Base-by-base conservation (phyloP, 1,140 invertebrate species). In the Anoplophora glabripennis region DNA sequence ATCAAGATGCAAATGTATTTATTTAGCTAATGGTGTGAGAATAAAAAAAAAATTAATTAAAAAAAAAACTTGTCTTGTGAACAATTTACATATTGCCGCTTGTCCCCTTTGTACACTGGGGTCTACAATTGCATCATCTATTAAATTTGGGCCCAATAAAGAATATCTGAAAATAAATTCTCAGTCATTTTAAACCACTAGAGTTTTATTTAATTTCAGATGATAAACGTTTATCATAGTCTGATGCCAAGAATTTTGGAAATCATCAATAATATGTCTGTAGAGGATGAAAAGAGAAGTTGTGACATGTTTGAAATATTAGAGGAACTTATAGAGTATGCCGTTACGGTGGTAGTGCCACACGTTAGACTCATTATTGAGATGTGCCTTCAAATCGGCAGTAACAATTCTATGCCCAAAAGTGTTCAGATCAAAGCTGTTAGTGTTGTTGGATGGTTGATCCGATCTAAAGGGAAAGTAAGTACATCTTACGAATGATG, bases 261-360 rank as follows among this genome's bases (percentile, higher is more conserved):
- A 46, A 77, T 84, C 1, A 79, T 89, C 12, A 77, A 79, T 52
- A 73, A 79, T 9, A 76, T 89, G 54, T 35, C 66, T 0, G 71
- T 76, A 12, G 79, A 85, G 57, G 80, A 88, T 69, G 80, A 82
- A 4, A 79, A 79, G 58, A 45, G 80, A 74, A 81, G 87, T 64
- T 75, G 80, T 60, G 79, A 86, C 58, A 79, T 83, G 3, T 82
- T 92, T 61, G 88, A 90, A 68, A 75, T 92, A 10, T 79, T 91
- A 54, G 87, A 92, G 70, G 85, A 85, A 61, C 75, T 92, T 45
- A 79, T 85, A 35, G 88, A 92, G 64, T 83, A 79, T 71, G 84
- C 84, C 57, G 78, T 87, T 7, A 66, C 73, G 61, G 79, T 88
- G 40, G 71, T 90, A 58, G 77, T 83, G 1, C 85, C 84, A 12